phyloP scores from a whole-genome alignment of 2,888 invertebrate genomes.

The Platycheirus albimanus region DNA sequence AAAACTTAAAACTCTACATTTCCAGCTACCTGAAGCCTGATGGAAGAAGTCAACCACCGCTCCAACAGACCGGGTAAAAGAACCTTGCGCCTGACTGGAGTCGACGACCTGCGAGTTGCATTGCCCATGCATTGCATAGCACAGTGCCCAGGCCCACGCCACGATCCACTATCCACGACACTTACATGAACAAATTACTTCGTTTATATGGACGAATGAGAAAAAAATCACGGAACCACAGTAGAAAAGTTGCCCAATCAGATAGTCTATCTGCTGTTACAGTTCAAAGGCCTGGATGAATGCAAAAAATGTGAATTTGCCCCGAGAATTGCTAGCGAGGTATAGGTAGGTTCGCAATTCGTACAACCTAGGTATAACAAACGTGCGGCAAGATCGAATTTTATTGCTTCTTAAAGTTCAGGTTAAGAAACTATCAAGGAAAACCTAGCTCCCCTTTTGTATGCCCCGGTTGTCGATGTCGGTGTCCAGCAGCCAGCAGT shows the following conservation, averaged over 20 bases:
- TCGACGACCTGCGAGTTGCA: constrained; percentile 53
- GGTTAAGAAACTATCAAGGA: constrained; percentile 76
- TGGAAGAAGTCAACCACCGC: constrained; percentile 61
- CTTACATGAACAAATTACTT: constrained; percentile 31
- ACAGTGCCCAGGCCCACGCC: too few species aligned
- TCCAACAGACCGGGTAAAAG: constrained; percentile 58
- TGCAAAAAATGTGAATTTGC: constrained; percentile 71
- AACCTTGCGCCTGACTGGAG: constrained; percentile 69
- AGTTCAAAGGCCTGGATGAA: constrained; percentile 69
- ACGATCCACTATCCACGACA: constrained; percentile 42
- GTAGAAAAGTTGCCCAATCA: constrained; percentile 66
- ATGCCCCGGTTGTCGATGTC: not conserved
- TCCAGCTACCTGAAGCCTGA: constrained; percentile 31
- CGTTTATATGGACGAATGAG: constrained; percentile 7
- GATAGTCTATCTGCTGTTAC: constrained; percentile 66
- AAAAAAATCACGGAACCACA: constrained; percentile 56
- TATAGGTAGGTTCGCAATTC: too few species aligned
- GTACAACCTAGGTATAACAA: constrained; percentile 18
- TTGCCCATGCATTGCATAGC: too few species aligned
- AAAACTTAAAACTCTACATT: constrained; percentile 25
- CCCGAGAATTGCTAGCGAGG: constrained; percentile 51
- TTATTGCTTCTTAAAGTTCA: constrained; percentile 61
- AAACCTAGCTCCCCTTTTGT: constrained; percentile 59
- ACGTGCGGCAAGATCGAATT: constrained; percentile 66
- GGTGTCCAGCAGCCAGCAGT: too few species aligned